Conservation (phyloP, 2,113 vertebrate genomes). For the Enhydra lutris region DNA sequence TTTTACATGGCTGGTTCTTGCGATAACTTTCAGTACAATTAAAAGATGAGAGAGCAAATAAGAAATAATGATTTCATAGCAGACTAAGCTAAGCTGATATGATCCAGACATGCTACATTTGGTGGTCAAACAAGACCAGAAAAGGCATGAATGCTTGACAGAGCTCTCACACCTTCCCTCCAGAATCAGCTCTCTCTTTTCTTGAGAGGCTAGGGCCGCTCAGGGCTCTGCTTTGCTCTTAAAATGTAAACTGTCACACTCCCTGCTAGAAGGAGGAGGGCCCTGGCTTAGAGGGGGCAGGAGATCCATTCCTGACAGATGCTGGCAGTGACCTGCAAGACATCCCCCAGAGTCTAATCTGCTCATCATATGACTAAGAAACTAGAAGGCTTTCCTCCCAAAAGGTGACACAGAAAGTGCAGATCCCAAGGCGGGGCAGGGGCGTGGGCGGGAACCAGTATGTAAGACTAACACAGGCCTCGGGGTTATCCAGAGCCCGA, state of each 20-base stretch:
- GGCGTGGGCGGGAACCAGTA: accelerated
- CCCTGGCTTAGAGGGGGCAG: neutral
- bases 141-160: neutral
- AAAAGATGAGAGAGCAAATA: neutral
- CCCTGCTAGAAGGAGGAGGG: neutral
- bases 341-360: neutral
- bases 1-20: neutral
- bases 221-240: neutral
- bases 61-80: neutral
- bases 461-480: neutral
- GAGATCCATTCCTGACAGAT: neutral
- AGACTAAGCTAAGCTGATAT: neutral
- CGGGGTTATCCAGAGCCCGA: neutral
- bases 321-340: neutral
- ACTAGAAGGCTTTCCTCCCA: neutral
- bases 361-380: neutral
- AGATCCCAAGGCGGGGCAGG: accelerated
- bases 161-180: neutral
- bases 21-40: neutral
- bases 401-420: neutral
- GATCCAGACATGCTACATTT: neutral
- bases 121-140: neutral
- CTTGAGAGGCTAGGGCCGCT: neutral
- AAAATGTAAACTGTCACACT: accelerated
- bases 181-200: neutral